Percentiles rank a stretch among this genome's conserved stretches.
phyloP scores from a whole-genome alignment of 2,888 invertebrate species.

The Pyrochroa serraticornis region DNA sequence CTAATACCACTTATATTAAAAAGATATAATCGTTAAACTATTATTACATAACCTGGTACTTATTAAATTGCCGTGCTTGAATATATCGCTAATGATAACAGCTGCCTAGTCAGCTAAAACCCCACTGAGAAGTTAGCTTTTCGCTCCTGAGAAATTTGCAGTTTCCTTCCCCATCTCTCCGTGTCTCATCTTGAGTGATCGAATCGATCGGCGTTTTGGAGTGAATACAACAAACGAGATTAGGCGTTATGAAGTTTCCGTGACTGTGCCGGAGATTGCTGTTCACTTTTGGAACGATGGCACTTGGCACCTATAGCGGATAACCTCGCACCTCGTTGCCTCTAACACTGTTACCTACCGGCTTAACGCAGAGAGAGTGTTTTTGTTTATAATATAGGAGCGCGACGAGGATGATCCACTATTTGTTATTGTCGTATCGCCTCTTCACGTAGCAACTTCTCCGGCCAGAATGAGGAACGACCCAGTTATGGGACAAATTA shows the following conservation, averaged over 20 bases:
- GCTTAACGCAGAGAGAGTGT: conserved; percentile 7
- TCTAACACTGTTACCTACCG: conserved; percentile 4
- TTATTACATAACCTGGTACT: no score
- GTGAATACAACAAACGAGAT: neutral
- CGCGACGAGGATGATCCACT: neutral
- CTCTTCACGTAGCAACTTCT: no score
- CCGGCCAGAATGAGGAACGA: no score
- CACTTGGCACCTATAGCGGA: neutral
- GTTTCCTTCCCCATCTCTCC: no score
- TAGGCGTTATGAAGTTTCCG: conserved; percentile 2
- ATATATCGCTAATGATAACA: no score
- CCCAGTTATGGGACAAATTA: no score
- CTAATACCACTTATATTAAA: no score
- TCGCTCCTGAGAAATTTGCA: no score
- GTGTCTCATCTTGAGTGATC: conserved; percentile 1
- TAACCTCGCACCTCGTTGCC: neutral
- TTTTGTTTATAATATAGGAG: neutral
- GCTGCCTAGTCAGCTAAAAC: no score
- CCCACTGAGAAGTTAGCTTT: no score
- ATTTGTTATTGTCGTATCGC: conserved; percentile 1
- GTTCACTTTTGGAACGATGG: conserved; percentile 4
- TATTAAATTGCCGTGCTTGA: no score
- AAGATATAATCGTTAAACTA: no score
- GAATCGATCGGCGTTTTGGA: neutral
- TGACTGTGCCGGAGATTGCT: conserved; percentile 5